Evolutionary conservation across 2,113 vertebrate genomes (phyloP).

Genomic region (Callocephalon fimbriatum): DNA sequence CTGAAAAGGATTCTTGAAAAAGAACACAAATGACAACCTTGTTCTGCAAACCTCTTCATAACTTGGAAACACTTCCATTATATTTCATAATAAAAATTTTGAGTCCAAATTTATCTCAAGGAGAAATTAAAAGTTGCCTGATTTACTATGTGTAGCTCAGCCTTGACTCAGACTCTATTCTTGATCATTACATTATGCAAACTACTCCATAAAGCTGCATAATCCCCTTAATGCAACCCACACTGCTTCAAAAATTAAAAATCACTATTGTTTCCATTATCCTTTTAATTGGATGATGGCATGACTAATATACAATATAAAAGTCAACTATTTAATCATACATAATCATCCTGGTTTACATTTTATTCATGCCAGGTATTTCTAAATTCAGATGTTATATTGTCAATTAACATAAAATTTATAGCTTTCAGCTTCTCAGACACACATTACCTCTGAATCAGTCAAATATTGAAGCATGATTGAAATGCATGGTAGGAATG

Average conservation of each 20-base stretch:
- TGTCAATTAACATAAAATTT: slow-evolving; percentile 27
- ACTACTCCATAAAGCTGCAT: slow-evolving; percentile 43
- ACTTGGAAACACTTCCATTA: background rate
- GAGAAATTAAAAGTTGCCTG: slow-evolving; percentile 28
- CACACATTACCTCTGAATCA: background rate
- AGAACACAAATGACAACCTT: background rate
- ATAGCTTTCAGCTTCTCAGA: background rate
- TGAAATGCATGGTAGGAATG: background rate
- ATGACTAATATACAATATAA: slow-evolving; percentile 45
- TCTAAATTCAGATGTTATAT: slow-evolving; percentile 28
- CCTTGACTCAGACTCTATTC: slow-evolving; percentile 61
- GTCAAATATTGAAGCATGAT: background rate
- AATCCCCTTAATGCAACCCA: slow-evolving; percentile 39
- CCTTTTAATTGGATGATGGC: slow-evolving; percentile 50
- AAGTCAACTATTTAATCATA: slow-evolving; percentile 36
- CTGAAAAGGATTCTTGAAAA: background rate
- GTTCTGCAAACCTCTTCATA: background rate
- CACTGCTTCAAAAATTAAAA: slow-evolving; percentile 42
- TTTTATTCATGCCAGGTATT: slow-evolving; percentile 40
- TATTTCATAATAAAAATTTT: background rate
- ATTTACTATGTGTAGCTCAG: background rate
- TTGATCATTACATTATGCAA: slow-evolving; percentile 34
- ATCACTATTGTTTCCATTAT: slow-evolving; percentile 44
- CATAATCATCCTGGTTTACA: slow-evolving; percentile 28
- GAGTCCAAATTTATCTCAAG: background rate